phyloP scores from a whole-genome alignment of 2,888 invertebrate genomes.

The Dicyrtomina minuta region DNA sequence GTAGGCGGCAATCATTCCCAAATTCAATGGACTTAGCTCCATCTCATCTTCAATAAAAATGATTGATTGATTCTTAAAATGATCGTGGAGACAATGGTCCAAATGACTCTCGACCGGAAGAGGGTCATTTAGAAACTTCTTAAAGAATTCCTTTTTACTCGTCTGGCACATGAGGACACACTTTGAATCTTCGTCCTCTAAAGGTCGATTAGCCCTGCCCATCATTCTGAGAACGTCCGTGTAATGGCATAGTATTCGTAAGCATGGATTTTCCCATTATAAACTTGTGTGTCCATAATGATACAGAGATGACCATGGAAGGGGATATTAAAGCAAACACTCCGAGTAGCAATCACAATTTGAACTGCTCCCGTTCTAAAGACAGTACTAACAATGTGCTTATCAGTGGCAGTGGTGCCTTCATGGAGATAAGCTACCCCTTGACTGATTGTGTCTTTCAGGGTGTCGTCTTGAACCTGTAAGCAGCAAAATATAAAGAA shows the following conservation, averaged over 20 bases:
- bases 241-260: slow-evolving; percentile 98
- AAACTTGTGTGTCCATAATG: slow-evolving; percentile 93
- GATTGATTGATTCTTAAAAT: slow-evolving; percentile 99
- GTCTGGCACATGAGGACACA: slow-evolving; percentile 96
- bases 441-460: slow-evolving; percentile 87
- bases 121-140: slow-evolving; percentile 95
- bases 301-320: slow-evolving; percentile 91
- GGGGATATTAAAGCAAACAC: slow-evolving; percentile 88
- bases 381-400: slow-evolving; percentile 87
- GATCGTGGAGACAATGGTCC: slow-evolving; percentile 97
- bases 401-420: slow-evolving; percentile 81
- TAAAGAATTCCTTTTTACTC: slow-evolving; percentile 97
- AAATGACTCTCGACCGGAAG: slow-evolving; percentile 96
- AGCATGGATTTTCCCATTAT: slow-evolving; percentile 72
- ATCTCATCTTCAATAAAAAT: slow-evolving; percentile 97
- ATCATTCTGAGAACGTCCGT: slow-evolving; percentile 98
- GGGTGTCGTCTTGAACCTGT: slow-evolving; percentile 59
- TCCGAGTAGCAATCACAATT: slow-evolving; percentile 86
- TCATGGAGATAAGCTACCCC: slow-evolving; percentile 98
- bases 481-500: too few relatives aligned
- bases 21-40: slow-evolving; percentile 92
- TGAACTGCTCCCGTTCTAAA: slow-evolving; percentile 88
- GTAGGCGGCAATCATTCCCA: slow-evolving; percentile 99
- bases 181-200: slow-evolving; percentile 87
- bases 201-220: slow-evolving; percentile 90